A percentile compares a stretch with the other conserved stretches of the same genome.
phyloP scores from a whole-genome alignment of 2,888 invertebrate genomes.

The Cantharis lateralis region DNA sequence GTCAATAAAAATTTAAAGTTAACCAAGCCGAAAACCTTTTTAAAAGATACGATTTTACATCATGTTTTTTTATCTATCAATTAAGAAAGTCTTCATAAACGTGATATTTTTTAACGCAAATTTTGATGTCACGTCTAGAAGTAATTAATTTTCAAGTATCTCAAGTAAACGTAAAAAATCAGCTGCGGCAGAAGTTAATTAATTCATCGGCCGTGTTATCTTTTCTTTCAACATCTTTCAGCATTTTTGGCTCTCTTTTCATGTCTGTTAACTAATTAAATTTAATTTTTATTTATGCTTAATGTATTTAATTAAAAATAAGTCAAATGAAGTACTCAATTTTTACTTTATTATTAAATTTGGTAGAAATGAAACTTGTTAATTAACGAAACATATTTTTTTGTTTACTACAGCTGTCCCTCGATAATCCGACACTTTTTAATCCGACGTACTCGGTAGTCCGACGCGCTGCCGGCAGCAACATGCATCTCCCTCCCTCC shows the following conservation, averaged over 20 bases:
- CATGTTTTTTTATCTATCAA: not conserved
- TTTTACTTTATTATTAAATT: not conserved
- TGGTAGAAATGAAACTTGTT: not conserved
- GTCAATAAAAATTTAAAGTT: not conserved
- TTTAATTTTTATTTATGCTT: slow-evolving; percentile 21
- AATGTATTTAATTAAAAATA: not conserved
- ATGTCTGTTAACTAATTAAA: slow-evolving; percentile 19
- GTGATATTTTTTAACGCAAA: not conserved
- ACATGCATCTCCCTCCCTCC: too few relatives aligned
- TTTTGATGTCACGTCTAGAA: slow-evolving; percentile 16
- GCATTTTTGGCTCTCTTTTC: slow-evolving; percentile 13
- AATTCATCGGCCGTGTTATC: slow-evolving; percentile 25
- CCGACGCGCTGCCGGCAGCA: too few relatives aligned
- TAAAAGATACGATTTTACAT: not conserved
- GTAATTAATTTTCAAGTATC: slow-evolving; percentile 28
- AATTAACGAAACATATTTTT: not conserved
- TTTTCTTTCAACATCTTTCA: slow-evolving; percentile 15
- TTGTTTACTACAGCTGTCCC: too few relatives aligned
- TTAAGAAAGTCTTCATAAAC: not conserved
- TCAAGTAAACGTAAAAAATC: slow-evolving; percentile 25
- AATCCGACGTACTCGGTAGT: too few relatives aligned
- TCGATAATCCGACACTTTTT: too few relatives aligned
- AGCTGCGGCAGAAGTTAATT: slow-evolving; percentile 26
- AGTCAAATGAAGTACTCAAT: not conserved
- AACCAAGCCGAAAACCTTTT: not conserved